Evolutionary conservation across 1,140 invertebrate species (phyloP), one percentile per base, ranked within the genome.

Genomic region (Lucilia cuprina): DNA sequence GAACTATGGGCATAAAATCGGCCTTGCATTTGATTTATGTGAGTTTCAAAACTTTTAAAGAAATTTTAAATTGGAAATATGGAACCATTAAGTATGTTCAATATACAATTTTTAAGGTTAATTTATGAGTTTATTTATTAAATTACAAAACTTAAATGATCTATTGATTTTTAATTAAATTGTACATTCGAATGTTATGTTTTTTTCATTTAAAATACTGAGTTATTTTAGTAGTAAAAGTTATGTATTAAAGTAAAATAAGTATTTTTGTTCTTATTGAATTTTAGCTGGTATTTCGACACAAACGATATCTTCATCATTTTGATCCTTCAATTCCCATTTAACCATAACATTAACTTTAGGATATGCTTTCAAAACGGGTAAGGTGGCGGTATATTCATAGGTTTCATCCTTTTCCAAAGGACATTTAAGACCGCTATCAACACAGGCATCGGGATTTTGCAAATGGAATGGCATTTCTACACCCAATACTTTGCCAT

Each of bases 401-500:
- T 94, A 94, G 7, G 90, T 88, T 84, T 92, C 88, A 2, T 92
- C 93, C 65, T 92, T 91, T 83, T 92, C 92, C 5, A 96, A 84
- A 0, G 96, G 96, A 87, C 96, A 97, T 8, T 88, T 89, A 1
- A 96, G 86, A 0, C 94, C 94, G 55, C 92, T 93, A 84, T 93
- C 92, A 41, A 92, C 87, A 88, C 96, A 96, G 8, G 93, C 95
- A 88, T 96, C 91, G 0, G 93, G 92, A 87, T 96, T 93, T 9
- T 93, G 89, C 84, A 96, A 87, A 13, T 93, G 93, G 88, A 96
- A 96, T 34, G 95, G 95, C 84, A 96, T 91, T 1, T 94, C 93
- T 14, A 96, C 88, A 75, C 93, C 94, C 88, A 93, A 91, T 21
- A 96, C 92, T 49, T 96, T 92, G 4, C 96, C 96, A 91, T 96